Base-by-base conservation (phyloP, 2,888 invertebrate species). In the Melanargia galathea region DNA sequence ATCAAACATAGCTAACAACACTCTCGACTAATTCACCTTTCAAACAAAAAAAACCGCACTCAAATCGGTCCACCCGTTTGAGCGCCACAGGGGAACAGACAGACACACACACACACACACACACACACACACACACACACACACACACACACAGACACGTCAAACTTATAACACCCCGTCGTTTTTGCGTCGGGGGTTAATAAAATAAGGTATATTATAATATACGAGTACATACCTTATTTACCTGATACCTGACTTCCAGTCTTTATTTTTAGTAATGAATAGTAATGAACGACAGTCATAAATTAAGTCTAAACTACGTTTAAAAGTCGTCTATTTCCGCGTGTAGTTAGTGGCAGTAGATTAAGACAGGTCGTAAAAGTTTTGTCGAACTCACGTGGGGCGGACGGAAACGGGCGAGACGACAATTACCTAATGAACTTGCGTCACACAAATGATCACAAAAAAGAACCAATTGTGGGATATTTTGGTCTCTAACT, bases 241-340 rank as follows among this genome's bases (percentile, higher is more conserved):
- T 1, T 18, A 18, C 16, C 43, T n/a, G n/a, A n/a, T 43, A 43
- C 38, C 24, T 48, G 13, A 52, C 20, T 35, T 52, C 20, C 33
- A 52, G 20, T 35, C 13, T 11, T 35, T 52, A 52, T 52, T 52
- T 35, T 52, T 13, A 26, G 33, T 52, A 20, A 22, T 20, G 52
- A 52, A 52, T 52, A 49, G 26, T 49, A 52, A 52, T 52, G 35
- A 52, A 52, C 52, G 52, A 35, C 16, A 52, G 33, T 22, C 33
- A 20, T 52, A 52, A 52, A 35, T 52, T 33, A 35, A 20, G 20
- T 18, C 10, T 35, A 35, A 52, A 52, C 52, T 33, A 52, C 35
- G 33, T 51, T 35, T 20, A 20, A 20, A 20, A 33, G 52, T 52
- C 52, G 20, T 35, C 52, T 20, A 20, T 33, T 52, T 52, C 52